Conservation (phyloP, 2,113 vertebrate genomes). For the Aegypius monachus region DNA sequence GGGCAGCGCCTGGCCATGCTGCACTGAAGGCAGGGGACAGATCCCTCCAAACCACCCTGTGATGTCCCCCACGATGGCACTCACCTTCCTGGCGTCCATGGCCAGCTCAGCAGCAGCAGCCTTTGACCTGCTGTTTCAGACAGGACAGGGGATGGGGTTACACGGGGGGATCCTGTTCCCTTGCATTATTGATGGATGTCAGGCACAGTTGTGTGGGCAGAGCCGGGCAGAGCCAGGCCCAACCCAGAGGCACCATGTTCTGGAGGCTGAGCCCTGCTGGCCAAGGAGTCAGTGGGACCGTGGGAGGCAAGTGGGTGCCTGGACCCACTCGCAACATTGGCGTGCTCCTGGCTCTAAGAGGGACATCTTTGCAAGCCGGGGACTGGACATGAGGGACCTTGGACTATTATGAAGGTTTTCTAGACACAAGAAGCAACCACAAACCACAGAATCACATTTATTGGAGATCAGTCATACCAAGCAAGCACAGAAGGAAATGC, state of each 20-base stretch:
- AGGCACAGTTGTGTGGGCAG: background rate
- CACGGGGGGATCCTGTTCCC: background rate
- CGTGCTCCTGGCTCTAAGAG: background rate
- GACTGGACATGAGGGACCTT: background rate
- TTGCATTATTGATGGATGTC: background rate
- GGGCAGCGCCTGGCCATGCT: background rate
- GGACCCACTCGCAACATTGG: accelerated
- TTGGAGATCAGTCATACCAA: background rate
- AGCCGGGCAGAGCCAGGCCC: background rate
- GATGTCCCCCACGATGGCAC: accelerated
- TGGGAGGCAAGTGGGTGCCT: background rate
- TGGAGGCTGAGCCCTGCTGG: background rate
- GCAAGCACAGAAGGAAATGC: background rate
- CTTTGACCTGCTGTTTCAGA: background rate
- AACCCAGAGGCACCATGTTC: background rate
- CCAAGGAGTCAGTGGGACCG: accelerated
- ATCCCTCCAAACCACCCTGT: background rate
- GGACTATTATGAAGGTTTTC: background rate
- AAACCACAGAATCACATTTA: background rate
- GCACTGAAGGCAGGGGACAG: background rate
- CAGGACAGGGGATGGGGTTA: background rate
- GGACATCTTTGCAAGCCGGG: background rate
- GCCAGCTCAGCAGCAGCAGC: background rate
- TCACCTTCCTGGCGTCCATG: background rate
- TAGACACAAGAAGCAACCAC: background rate